Percentiles rank a stretch among this genome's conserved stretches.
Conservation (phyloP, 2,888 invertebrate species). For the Agriopis aurantiaria region DNA sequence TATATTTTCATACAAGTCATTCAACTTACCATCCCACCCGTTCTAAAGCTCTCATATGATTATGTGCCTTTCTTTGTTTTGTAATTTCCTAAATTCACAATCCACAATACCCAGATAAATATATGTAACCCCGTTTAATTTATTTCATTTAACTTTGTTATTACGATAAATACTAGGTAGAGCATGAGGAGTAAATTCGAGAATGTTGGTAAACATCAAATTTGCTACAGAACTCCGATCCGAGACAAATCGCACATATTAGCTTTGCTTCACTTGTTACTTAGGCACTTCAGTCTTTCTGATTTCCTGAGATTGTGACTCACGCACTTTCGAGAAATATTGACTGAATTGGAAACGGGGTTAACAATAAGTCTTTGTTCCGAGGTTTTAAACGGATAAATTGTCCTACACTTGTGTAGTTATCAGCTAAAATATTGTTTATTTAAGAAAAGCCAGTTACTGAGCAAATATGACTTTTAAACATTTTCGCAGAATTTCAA, state of each 20-base stretch:
- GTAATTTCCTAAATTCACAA: too few species aligned
- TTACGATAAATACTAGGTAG: not conserved
- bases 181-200: not conserved
- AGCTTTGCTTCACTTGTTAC: constrained; percentile 51
- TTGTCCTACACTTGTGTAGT: constrained; percentile 14
- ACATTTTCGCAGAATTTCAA: constrained; percentile 21
- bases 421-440: constrained; percentile 8
- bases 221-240: constrained; percentile 54
- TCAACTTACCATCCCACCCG: too few species aligned
- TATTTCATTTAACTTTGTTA: not conserved
- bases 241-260: constrained; percentile 60
- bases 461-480: constrained; percentile 5
- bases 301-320: constrained; percentile 61
- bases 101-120: not conserved
- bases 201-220: constrained; percentile 57
- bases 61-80: too few species aligned
- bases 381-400: constrained; percentile 23
- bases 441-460: constrained; percentile 10
- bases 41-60: too few species aligned
- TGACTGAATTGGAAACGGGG: constrained; percentile 45
- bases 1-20: too few species aligned
- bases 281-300: constrained; percentile 43
- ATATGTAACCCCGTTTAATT: too few species aligned
- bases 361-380: constrained; percentile 47
- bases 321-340: constrained; percentile 59